Conservation (phyloP, 1,140 invertebrate genomes). For the Psix sp. region DNA sequence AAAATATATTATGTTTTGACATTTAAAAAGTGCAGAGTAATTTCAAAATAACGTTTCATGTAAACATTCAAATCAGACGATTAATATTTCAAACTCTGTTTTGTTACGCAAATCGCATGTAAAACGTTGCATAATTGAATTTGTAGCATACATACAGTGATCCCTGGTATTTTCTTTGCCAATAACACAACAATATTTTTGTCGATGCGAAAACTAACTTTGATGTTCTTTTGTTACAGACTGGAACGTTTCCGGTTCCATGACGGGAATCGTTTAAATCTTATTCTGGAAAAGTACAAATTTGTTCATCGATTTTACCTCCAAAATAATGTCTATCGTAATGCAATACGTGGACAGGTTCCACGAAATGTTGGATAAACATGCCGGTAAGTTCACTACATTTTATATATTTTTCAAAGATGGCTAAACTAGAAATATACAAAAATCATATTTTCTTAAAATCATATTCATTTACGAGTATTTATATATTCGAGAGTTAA, state of each 20-base stretch:
- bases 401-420: background rate
- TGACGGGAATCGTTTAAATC: constrained; percentile 43
- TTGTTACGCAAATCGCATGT: constrained; percentile 38
- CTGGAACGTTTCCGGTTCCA: constrained; percentile 60
- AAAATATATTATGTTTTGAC: no score
- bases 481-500: no score
- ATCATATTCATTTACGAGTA: no score
- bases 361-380: constrained; percentile 80
- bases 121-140: constrained; percentile 46
- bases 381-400: constrained; percentile 76
- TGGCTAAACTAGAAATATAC: background rate
- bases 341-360: constrained; percentile 81
- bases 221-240: constrained; percentile 58
- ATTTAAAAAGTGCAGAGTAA: no score
- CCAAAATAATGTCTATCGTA: constrained; percentile 79
- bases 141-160: constrained; percentile 34
- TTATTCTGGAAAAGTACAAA: constrained; percentile 57
- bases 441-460: no score
- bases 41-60: constrained; percentile 14
- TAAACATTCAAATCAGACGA: constrained; percentile 34
- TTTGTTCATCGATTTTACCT: constrained; percentile 51
- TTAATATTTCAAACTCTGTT: constrained; percentile 35
- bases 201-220: background rate
- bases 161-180: no score
- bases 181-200: no score